Evolutionary conservation across 1,140 invertebrate species (phyloP).

Genomic region (Drosophila eugracilis): DNA sequence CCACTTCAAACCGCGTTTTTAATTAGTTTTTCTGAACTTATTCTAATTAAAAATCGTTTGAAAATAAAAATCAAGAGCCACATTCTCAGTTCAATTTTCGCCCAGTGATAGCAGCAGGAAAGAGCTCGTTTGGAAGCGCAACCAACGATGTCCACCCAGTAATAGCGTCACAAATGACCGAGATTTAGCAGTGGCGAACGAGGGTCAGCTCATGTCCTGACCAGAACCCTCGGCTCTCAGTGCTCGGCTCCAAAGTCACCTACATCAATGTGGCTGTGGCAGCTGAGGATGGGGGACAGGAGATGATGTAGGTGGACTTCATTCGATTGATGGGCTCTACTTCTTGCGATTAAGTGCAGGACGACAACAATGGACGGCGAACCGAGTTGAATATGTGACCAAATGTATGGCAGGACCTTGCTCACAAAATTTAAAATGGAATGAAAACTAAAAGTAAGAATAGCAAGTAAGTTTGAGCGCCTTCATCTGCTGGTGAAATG

Average conservation of each 20-base stretch:
- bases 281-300: background rate
- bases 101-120: background rate
- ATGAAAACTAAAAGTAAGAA: conserved; percentile 8
- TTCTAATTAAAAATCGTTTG: no score
- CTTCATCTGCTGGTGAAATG: background rate
- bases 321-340: conserved; percentile 78
- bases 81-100: background rate
- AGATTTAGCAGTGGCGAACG: conserved; percentile 62
- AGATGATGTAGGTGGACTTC: conserved; percentile 53
- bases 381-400: conserved; percentile 7
- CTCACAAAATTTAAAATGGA: conserved; percentile 19
- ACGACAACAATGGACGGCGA: conserved; percentile 16
- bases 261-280: conserved; percentile 34
- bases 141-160: conserved; percentile 32
- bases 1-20: no score
- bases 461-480: background rate
- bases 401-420: background rate
- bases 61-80: no score
- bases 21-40: no score
- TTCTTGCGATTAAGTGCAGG: conserved; percentile 55
- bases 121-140: conserved; percentile 7
- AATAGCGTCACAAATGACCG: conserved; percentile 76
- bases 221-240: conserved; percentile 22
- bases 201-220: conserved; percentile 46
- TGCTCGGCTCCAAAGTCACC: conserved; percentile 18